Conservation (phyloP, 2,113 vertebrate genomes). For the Nothoprocta pentlandii region DNA sequence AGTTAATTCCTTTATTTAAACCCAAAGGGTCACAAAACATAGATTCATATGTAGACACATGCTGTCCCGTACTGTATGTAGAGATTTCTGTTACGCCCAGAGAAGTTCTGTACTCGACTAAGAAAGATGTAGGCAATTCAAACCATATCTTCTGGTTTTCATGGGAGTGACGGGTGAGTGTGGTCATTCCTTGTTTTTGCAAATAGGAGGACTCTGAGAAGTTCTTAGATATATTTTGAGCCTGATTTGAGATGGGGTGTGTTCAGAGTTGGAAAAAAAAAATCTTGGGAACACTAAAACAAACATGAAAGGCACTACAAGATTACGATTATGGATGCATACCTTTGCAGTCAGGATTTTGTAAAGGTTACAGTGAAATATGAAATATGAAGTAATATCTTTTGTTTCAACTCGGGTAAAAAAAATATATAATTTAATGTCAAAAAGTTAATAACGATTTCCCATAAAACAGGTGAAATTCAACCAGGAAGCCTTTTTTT, state of each 20-base stretch:
- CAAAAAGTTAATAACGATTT: background rate
- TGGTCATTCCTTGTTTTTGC: background rate
- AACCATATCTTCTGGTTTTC: rapidly evolving
- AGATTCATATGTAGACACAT: background rate
- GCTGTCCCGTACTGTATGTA: background rate
- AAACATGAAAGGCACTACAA: background rate
- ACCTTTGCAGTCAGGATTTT: background rate
- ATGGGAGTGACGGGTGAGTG: background rate
- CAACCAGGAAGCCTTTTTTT: background rate
- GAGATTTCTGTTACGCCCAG: background rate
- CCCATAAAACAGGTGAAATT: background rate
- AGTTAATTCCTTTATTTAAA: background rate
- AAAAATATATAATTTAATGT: background rate
- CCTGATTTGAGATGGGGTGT: background rate
- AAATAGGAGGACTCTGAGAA: background rate
- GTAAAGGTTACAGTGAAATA: background rate
- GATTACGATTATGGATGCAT: background rate
- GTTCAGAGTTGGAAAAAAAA: background rate
- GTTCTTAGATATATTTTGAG: rapidly evolving
- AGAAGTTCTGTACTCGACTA: too few species aligned
- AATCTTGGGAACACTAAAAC: background rate
- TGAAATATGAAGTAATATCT: background rate
- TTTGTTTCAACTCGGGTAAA: background rate
- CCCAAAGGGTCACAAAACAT: background rate
- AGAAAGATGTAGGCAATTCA: background rate